Evolutionary conservation across 2,888 invertebrate species (phyloP), one percentile per base, ranked within the genome.

Genomic region (Caradrina clavipalpis): DNA sequence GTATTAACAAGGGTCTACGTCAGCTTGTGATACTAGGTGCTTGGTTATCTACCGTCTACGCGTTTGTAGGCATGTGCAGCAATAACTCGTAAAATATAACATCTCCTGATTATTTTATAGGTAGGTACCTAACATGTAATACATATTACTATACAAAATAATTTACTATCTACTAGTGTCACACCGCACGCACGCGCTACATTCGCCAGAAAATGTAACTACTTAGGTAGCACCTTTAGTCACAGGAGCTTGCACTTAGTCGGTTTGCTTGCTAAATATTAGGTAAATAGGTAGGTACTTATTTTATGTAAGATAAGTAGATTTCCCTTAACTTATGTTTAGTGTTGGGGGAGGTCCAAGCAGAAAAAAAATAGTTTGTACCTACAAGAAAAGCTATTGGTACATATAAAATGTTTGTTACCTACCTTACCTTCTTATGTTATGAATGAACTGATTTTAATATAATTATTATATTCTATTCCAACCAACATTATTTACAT

Each of bases 21-120:
- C 26, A n/a, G 7, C 10, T 31, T 45, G 35, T 54, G 47, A 56
- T 55, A 63, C 49, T 35, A 57, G 39, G 8, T 47, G 17, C 35
- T 47, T 73, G 35, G 39, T 50, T 80, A 77, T 80, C 69, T 11
- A 8, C 11, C 13, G 35, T 35, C 35, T 53, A 50, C 58, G 21
- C 51, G 65, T 72, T 76, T 69, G 71, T 66, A 73, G 47, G 56
- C 54, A 68, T 60, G 68, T 68, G 75, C 67, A 78, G 47, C 47
- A 79, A 54, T 62, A 79, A 68, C 75, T 76, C 62, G 69, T 75
- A 63, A 74, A 75, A 78, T 35, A 55, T 74, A 19, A 55, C 59
- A 60, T 78, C 72, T 59, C 4, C 26, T 62, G 54, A 75, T 72
- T 69, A 54, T 49, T 55, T n/a, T 56, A 35, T 57, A 45, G 0